These are phyloP conservation scores for Sclerodermus sp. DNA, from an alignment of 2,888 invertebrate species.

Conservation along the genomic window DNA sequence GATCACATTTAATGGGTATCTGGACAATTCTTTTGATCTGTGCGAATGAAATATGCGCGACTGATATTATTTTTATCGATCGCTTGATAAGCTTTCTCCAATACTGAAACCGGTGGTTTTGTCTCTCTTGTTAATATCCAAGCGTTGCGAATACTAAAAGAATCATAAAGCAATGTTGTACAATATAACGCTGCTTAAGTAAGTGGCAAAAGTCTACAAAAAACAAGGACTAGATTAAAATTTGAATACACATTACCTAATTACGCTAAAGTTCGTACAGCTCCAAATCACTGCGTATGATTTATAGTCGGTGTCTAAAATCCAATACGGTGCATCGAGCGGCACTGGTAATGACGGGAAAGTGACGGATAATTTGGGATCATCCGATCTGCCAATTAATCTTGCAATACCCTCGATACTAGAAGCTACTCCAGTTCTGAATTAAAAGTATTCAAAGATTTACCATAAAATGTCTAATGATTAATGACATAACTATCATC, in stretches of 20 bases:
- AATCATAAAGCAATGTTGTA: no score
- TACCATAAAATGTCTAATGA: no score
- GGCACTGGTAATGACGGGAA: slow-evolving; percentile 67
- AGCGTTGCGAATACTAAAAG: slow-evolving; percentile 56
- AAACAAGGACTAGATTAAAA: not conserved
- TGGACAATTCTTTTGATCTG: slow-evolving; percentile 67
- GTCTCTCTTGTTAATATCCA: slow-evolving; percentile 70
- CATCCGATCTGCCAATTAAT: slow-evolving; percentile 60
- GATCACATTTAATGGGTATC: slow-evolving; percentile 14
- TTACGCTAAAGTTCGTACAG: slow-evolving; percentile 62
- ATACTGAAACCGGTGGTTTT: slow-evolving; percentile 61
- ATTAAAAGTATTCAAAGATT: slow-evolving; percentile 11
- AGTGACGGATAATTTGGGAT: slow-evolving; percentile 65
- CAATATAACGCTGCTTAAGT: not conserved
- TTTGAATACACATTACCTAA: slow-evolving; percentile 56
- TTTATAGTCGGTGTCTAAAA: slow-evolving; percentile 67
- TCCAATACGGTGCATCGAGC: slow-evolving; percentile 65
- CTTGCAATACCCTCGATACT: slow-evolving; percentile 65
- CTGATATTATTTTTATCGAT: slow-evolving; percentile 64
- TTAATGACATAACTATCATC: no score
- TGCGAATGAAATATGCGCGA: slow-evolving; percentile 63
- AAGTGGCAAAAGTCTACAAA: no score
- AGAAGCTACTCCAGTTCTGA: slow-evolving; percentile 63
- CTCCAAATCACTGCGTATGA: slow-evolving; percentile 67
- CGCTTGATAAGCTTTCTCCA: slow-evolving; percentile 65